Evolutionary conservation across 2,888 invertebrate genomes (phyloP).

Genomic region (Synergus laeviventris): DNA sequence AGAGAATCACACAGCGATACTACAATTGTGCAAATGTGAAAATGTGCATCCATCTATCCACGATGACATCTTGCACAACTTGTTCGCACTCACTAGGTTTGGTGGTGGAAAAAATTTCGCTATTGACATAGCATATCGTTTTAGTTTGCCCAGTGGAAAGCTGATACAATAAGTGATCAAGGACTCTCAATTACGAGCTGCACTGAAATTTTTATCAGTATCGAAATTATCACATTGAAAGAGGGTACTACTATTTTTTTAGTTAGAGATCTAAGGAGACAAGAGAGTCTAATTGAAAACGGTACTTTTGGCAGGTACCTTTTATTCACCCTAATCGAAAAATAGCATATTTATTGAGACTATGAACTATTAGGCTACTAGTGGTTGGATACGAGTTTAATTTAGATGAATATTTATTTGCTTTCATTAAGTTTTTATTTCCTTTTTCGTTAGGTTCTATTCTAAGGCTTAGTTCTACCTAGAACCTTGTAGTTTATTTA

Average conservation of each 20-base stretch:
- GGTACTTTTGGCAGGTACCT: background rate
- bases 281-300: background rate
- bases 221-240: background rate
- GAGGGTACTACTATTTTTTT: conserved; percentile 6
- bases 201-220: background rate
- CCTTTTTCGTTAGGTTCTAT: background rate
- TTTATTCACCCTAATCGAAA: conserved; percentile 4
- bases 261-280: background rate
- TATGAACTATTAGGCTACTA: conserved; percentile 29
- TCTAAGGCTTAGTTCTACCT: background rate
- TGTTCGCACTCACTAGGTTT: conserved; percentile 36
- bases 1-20: conserved; percentile 50
- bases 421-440: conserved; percentile 14
- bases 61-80: conserved; percentile 40
- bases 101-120: conserved; percentile 29
- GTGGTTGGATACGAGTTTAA: background rate
- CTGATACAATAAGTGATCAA: conserved; percentile 9
- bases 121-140: background rate
- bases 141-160: conserved; percentile 9
- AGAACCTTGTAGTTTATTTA: background rate
- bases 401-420: conserved; percentile 30
- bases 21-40: background rate
- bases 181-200: background rate
- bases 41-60: conserved; percentile 22
- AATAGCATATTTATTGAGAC: conserved; percentile 39